Evolutionary conservation across 2,113 vertebrate species (phyloP), one percentile per base, ranked within the genome.

Genomic region (Damaliscus lunatus): DNA sequence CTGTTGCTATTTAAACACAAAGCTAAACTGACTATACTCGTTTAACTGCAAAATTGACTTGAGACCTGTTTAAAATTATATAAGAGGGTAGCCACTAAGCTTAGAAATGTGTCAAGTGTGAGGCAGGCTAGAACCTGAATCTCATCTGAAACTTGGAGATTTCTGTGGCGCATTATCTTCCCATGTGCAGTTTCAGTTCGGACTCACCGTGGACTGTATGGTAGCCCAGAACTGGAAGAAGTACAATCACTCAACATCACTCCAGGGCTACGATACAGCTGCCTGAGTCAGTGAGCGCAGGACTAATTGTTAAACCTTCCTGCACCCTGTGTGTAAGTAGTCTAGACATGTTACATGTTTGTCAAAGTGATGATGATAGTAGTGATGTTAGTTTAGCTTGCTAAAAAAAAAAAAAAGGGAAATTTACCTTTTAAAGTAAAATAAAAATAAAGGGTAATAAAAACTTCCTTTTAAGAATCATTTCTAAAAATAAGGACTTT

Each of bases 1-100:
- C 46, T 40, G 85, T 36, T 92, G 71, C 84, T 92, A 84, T 94
- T 97, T 94, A 94, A 97, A 93, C 48, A 93, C 14, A 92, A 84
- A 94, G 93, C 46, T 81, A 97, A 91, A 85, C 77, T 62, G 16
- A 90, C 81, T 57, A 31, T 52, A 88, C 40, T 88, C 74, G 62
- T 81, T 57, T 88, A 90, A 92, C 67, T 95, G 82, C 13, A 93
- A 55, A 81, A 59, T 14, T 92, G 95, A 92, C 36, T 48, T 62
- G 14, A 74, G 23, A 87, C 5, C 81, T 89, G 7, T 71, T 91
- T 95, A 36, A 85, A 88, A 93, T 81, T 55, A 60, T 12, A 46
- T 36, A 78, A 57, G 59, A 33, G 10, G 87, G 19, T 50, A 80
- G 59, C 59, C 57, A 62, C n/a, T 82, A 43, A 71, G 82, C 71